These are phyloP conservation scores for Cydia amplana DNA, from an alignment of 1,140 invertebrate species.

Conservation along the genomic window DNA sequence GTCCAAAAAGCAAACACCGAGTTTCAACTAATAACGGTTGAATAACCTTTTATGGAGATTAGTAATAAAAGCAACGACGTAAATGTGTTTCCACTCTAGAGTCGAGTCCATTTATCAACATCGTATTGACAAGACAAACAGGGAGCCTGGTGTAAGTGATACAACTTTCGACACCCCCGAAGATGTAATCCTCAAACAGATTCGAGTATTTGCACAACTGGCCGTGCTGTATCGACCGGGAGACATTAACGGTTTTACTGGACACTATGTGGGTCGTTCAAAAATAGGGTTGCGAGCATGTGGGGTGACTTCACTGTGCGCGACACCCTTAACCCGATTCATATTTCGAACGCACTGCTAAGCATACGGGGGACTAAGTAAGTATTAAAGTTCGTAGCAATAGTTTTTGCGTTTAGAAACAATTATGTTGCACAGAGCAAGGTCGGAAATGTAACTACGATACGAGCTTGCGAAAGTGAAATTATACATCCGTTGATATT, in stretches of 20 bases:
- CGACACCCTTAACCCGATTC: conserved; percentile 67
- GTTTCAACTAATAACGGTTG: conserved; percentile 25
- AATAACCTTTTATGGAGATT: conserved; percentile 17
- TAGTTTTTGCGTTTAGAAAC: not conserved
- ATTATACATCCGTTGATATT: conserved; percentile 32
- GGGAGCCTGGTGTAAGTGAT: conserved; percentile 35
- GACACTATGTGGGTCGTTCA: conserved; percentile 65
- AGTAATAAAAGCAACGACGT: conserved; percentile 21
- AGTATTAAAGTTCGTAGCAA: not conserved
- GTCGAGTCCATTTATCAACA: conserved; percentile 52
- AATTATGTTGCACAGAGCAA: not conserved
- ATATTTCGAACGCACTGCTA: conserved; percentile 50
- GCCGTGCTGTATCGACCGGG: conserved; percentile 60
- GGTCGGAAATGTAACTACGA: not conserved
- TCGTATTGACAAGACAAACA: conserved; percentile 53
- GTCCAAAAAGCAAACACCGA: conserved; percentile 5
- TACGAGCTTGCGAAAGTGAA: not conserved
- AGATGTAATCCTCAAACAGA: conserved; percentile 61
- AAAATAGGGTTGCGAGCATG: conserved; percentile 67
- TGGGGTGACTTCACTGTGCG: conserved; percentile 53
- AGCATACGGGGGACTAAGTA: conserved; percentile 9
- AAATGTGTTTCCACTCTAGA: not conserved
- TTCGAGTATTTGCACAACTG: conserved; percentile 75
- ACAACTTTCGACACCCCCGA: conserved; percentile 55
- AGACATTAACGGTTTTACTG: conserved; percentile 72